Evolutionary conservation across 2,797 vertebrate genomes (phyloP), one percentile per base, ranked within the genome.

Genomic region (Oophaga sylvatica): DNA sequence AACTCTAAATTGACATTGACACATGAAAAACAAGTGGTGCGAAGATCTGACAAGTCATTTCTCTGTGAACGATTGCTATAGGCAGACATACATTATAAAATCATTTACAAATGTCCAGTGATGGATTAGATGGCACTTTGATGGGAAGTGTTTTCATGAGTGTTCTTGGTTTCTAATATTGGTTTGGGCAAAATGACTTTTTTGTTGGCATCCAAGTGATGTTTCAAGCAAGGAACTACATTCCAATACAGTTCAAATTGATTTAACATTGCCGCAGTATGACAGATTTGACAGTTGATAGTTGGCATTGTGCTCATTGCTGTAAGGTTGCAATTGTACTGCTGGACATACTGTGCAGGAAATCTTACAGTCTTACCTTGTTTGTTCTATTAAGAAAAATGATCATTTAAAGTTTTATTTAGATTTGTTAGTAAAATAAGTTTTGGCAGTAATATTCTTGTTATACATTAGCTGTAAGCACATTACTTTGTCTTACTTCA

Each of bases 71-170:
- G 87, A 88, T 88, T 88, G 76, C 76, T 79, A 88, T 84, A 84
- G 87, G 81, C 56, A 88, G 87, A 88, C 82, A 84, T 88, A 80
- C 87, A 84, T 88, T 84, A 88, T 57, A 88, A 88, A 88, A 88
- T 71, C 75, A 88, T 84, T 84, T 84, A 80, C 60, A 57, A 80
- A 80, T 62, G 76, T 57, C 87, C 81, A 80, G 81, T 88, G 81
- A 88, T 84, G 76, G 81, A 88, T 88, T 88, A 84, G 35, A 79
- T 80, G 81, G 65, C 67, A 88, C 81, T 84, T 53, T 84, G 84
- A 88, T 63, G 81, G 81, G 35, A 71, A 80, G 65, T 48, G 73
- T 88, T 59, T 84, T 80, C 85, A 60, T 84, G 81, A 79, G 29
- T 71, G 83, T 70, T 88, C 76, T 80, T 80, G 81, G 87, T 88